Evolutionary conservation across 2,797 vertebrate genomes (phyloP).

Genomic region (Eptatretus atami): DNA sequence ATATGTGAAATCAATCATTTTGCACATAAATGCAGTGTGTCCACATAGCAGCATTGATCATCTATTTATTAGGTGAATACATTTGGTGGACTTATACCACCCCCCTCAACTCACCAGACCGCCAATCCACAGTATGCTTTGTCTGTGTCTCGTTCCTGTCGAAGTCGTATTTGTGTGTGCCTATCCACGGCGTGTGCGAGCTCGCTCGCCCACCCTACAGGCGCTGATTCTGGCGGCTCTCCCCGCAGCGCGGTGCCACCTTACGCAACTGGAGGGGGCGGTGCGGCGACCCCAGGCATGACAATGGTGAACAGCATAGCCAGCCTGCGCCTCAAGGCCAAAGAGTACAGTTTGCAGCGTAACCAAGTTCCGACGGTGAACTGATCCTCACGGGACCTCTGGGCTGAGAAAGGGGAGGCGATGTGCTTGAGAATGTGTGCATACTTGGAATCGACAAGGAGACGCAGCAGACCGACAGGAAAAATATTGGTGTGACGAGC

Average conservation of each 20-base stretch:
- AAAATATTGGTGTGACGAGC: too few species aligned
- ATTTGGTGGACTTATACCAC: too few species aligned
- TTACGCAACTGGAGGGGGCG: slow-evolving; percentile 36
- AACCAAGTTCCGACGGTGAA: slow-evolving; percentile 96
- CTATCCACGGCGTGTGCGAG: background rate
- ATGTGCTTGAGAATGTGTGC: too few species aligned
- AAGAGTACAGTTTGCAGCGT: slow-evolving; percentile 88
- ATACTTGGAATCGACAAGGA: too few species aligned
- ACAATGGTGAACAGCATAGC: slow-evolving; percentile 98
- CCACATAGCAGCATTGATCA: too few species aligned
- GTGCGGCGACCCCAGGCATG: slow-evolving; percentile 74
- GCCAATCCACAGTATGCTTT: background rate
- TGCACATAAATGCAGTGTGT: too few species aligned
- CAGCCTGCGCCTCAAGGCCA: slow-evolving; percentile 97
- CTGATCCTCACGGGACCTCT: slow-evolving; percentile 16
- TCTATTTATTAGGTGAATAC: too few species aligned
- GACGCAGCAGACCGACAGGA: too few species aligned
- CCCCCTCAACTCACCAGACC: too few species aligned
- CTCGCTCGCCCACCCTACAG: background rate
- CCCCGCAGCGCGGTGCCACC: slow-evolving; percentile 55
- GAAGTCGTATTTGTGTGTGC: background rate
- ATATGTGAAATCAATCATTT: too few species aligned
- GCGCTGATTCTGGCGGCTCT: slow-evolving; percentile 9
- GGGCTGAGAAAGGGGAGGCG: too few species aligned
- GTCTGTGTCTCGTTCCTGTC: background rate